These are phyloP conservation scores for Dasypus novemcinctus DNA, from an alignment of 2,113 vertebrate genomes.

Conservation along the genomic window DNA sequence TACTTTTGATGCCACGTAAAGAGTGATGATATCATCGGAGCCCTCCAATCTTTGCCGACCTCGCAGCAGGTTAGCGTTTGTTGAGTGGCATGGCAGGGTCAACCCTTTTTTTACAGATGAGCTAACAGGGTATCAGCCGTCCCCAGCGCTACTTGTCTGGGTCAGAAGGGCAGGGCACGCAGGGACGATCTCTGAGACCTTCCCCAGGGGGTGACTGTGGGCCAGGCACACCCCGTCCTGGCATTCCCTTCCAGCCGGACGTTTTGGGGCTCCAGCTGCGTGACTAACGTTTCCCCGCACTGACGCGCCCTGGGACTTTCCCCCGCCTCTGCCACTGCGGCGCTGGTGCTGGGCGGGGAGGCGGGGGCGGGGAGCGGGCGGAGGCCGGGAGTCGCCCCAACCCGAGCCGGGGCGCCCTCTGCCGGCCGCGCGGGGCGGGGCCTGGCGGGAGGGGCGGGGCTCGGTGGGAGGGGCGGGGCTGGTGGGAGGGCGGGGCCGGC, in stretches of 20 bases:
- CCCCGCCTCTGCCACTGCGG: background rate
- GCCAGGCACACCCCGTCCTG: background rate
- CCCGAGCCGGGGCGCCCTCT: conserved; percentile 58
- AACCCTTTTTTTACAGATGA: background rate
- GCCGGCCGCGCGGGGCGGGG: background rate
- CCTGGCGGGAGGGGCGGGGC: background rate
- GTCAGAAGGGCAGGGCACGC: background rate
- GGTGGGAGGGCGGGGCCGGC: too few relatives aligned
- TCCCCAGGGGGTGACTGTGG: conserved; percentile 30
- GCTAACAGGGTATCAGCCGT: background rate
- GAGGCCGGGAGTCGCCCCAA: too few relatives aligned
- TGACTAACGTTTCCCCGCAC: conserved; percentile 67
- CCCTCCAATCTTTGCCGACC: background rate
- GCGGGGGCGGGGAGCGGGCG: background rate
- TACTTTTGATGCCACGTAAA: background rate
- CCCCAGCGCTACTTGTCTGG: background rate
- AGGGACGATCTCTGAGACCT: background rate
- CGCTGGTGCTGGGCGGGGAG: background rate
- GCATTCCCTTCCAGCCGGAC: background rate
- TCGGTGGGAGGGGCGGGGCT: too few relatives aligned
- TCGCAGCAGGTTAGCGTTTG: background rate
- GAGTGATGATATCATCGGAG: background rate
- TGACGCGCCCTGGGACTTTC: conserved; percentile 45
- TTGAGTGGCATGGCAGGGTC: background rate
- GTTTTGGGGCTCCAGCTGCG: conserved; percentile 8